Base-by-base conservation (phyloP, 1,140 invertebrate species). In the Batillaria attramentaria region DNA sequence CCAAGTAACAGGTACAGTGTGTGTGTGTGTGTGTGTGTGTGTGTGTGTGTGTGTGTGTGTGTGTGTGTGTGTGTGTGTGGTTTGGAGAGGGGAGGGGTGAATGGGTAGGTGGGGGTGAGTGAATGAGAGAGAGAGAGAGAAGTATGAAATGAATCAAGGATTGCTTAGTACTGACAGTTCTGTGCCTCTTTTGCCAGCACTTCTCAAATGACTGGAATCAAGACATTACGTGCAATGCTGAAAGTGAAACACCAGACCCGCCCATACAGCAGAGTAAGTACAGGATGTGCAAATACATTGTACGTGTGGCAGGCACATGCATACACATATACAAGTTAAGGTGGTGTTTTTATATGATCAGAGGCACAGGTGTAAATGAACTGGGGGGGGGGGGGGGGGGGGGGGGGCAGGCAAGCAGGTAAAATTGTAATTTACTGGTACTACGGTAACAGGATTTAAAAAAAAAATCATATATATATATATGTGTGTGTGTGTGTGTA, bases 161-260 rank as follows among this genome's bases (percentile, higher is more conserved):
- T 57, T 13, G 28, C 16, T 75, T 42, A 20, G 31, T 66, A 66
- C 4, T 37, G 3, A n/a, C 31, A 2, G 31, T 77, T 46, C n/a
- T 46, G 18, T 65, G 50, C 66, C 13, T 72, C 16, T 24, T 81
- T 88, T 35, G n/a, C n/a, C 83, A 89, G 88, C 72, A 81, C 57
- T 89, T 83, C 72, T 85, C 85, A 24, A 78, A 79, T 54, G 83
- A 84, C 42, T 77, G 88, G 62, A n/a, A 84, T 87, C 42, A 76
- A 77, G 8, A 41, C 86, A 20, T 83, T 89, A 46, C 75, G 83
- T 28, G 16, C 50, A 28, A 87, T 88, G 85, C 57, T 89, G 42
- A 85, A 84, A 62, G 33, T 65, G 31, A 79, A 88, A 35, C 81
- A 75, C 42, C 78, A 81, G 43, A 73, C 83, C 33, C 75, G 88